These are phyloP conservation scores for Nothobranchius kuhntae DNA, from an alignment of 2,113 vertebrate genomes.

Conservation along the genomic window DNA sequence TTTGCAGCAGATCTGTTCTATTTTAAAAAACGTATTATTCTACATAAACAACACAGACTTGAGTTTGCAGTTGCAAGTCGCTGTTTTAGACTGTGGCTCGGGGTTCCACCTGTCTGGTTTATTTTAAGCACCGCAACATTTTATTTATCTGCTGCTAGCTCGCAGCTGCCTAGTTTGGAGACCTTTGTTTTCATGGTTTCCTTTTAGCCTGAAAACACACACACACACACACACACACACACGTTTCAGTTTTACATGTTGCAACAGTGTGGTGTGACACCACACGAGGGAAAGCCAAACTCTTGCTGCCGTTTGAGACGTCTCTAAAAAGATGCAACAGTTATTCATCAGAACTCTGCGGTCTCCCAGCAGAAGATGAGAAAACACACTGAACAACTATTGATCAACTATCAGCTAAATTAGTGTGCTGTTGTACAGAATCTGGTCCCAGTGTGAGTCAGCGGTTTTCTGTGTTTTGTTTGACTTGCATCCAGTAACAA, in stretches of 20 bases:
- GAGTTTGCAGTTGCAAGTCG: too few species aligned
- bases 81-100: not conserved
- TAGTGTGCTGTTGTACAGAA: too few species aligned
- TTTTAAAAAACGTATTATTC: too few species aligned
- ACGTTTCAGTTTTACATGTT: not conserved
- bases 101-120: slow-evolving; percentile 2
- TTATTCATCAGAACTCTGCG: too few species aligned
- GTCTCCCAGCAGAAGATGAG: too few species aligned
- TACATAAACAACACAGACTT: too few species aligned
- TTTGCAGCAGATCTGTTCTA: not conserved
- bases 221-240: not conserved
- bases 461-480: not conserved
- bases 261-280: not conserved
- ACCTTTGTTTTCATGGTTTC: not conserved
- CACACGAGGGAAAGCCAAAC: not conserved
- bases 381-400: too few species aligned
- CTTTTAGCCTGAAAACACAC: not conserved
- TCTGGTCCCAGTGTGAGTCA: too few species aligned
- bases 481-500: not conserved
- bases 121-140: slow-evolving; percentile 29
- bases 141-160: not conserved
- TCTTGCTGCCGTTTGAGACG: not conserved
- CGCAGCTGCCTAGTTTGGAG: not conserved
- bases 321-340: not conserved
- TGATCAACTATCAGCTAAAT: too few species aligned